Percentiles rank a stretch among this genome's conserved stretches.
Evolutionary conservation across 2,113 vertebrate species (phyloP).

Genomic region (Phrynocephalus versicolor): DNA sequence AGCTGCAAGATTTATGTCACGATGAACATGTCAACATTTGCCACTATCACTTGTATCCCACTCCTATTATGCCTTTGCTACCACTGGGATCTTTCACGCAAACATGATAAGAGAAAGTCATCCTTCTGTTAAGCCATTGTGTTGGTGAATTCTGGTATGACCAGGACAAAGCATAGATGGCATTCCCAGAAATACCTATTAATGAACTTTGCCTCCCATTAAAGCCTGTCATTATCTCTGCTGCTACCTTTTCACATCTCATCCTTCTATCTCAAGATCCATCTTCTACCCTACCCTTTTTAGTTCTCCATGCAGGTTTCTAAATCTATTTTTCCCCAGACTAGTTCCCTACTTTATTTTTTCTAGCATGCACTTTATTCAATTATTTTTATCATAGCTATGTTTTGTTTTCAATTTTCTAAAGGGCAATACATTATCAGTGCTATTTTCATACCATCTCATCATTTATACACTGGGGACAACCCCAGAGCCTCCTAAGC

Average conservation of each 20-base stretch:
- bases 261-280: background rate
- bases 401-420: constrained; percentile 20
- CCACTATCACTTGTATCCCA: too few relatives aligned
- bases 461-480: background rate
- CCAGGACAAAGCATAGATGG: background rate
- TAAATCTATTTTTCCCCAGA: background rate
- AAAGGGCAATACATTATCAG: background rate
- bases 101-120: background rate
- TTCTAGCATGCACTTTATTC: background rate
- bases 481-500: background rate
- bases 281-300: background rate
- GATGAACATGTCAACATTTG: background rate
- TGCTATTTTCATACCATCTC: constrained; percentile 8
- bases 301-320: background rate
- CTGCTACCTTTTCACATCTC: background rate
- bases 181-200: background rate
- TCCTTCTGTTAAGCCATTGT: background rate
- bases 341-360: background rate
- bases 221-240: background rate
- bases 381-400: background rate
- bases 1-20: background rate
- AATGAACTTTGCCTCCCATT: background rate
- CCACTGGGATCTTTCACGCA: too few relatives aligned
- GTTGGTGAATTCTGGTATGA: background rate
- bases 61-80: too few relatives aligned